phyloP scores from a whole-genome alignment of 2,888 invertebrate species.

The Anoplius nigerrimus region DNA sequence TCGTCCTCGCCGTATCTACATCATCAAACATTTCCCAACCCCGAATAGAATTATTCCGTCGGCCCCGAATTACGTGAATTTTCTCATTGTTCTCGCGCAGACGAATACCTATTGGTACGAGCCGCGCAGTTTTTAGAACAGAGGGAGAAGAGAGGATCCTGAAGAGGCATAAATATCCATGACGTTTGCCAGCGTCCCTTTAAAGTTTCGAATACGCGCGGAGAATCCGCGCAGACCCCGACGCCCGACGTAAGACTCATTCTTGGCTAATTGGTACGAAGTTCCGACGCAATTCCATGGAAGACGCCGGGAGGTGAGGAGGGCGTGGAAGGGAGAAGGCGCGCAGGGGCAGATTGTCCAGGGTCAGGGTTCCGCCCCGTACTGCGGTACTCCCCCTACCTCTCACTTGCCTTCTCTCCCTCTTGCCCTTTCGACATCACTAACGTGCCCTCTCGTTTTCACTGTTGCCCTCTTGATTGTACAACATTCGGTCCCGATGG shows the following conservation, averaged over 20 bases:
- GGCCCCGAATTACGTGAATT: too few relatives aligned
- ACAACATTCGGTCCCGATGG: background rate
- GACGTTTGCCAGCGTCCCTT: too few relatives aligned
- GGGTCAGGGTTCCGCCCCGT: slow-evolving; percentile 54
- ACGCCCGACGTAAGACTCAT: too few relatives aligned
- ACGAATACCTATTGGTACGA: too few relatives aligned
- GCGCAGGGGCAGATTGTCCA: slow-evolving; percentile 52
- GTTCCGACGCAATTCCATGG: slow-evolving; percentile 42
- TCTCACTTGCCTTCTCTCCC: slow-evolving; percentile 10
- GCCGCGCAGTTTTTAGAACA: too few relatives aligned
- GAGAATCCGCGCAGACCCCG: background rate
- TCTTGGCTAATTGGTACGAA: slow-evolving; percentile 44
- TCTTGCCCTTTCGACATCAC: background rate
- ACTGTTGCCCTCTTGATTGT: slow-evolving; percentile 1
- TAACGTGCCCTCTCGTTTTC: slow-evolving; percentile 10
- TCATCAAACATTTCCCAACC: too few relatives aligned
- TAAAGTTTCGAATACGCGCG: too few relatives aligned
- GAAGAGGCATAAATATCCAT: too few relatives aligned
- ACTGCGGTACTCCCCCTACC: slow-evolving; percentile 38
- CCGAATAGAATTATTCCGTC: too few relatives aligned
- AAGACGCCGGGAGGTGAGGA: slow-evolving; percentile 10
- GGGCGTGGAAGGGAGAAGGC: slow-evolving; percentile 14
- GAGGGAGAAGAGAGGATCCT: too few relatives aligned
- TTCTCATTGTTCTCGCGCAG: too few relatives aligned
- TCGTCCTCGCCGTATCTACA: too few relatives aligned